Base-by-base conservation (phyloP, 2,888 invertebrate species). In the Lumbricus terrestris region DNA sequence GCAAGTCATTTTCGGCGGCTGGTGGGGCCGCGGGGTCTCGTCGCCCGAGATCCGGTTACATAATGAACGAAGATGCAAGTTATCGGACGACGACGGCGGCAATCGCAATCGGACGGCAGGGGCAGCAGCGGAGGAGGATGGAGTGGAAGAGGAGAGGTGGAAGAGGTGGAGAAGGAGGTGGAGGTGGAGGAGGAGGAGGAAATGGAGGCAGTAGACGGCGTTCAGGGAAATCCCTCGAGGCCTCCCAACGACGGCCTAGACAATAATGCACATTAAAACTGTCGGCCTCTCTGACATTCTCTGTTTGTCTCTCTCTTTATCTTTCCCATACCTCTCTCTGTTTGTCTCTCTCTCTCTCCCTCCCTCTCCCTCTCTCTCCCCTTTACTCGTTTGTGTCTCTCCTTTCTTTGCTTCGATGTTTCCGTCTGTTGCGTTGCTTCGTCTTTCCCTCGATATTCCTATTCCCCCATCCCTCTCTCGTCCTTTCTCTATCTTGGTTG, bases 31-130 rank as follows among this genome's bases (percentile, higher is more conserved):
- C 69, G 69, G 69, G 69, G 69, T 69, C 69, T 69, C 69, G 69
- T 69, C 69, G 69, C 69, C 69, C 69, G 69, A 69, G 69, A 69
- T 69, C 69, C 69, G 69, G 69, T 69, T 69, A 69, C 69, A 69
- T 69, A 69, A 69, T 69, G 69, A 69, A 69, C 69, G 69, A 69
- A 69, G 69, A 29, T 69, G 69, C 69, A 69, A 69, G 69, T 69
- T 69, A 69, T 69, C 69, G 69, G 69, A 1, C 29, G n/a, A n/a
- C n/a, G n/a, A n/a, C n/a, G n/a, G n/a, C n/a, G 29, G 69, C 69
- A 69, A 69, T 69, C 69, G 69, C 69, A n/a, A 69, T n/a, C 69
- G 69, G 69, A 69, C 69, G 69, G 69, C 29, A n/a, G n/a, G n/a
- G n/a, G n/a, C n/a, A n/a, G n/a, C n/a, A n/a, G n/a, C n/a, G n/a